phyloP scores from a whole-genome alignment of 2,797 vertebrate species.

The Ibycter americanus region DNA sequence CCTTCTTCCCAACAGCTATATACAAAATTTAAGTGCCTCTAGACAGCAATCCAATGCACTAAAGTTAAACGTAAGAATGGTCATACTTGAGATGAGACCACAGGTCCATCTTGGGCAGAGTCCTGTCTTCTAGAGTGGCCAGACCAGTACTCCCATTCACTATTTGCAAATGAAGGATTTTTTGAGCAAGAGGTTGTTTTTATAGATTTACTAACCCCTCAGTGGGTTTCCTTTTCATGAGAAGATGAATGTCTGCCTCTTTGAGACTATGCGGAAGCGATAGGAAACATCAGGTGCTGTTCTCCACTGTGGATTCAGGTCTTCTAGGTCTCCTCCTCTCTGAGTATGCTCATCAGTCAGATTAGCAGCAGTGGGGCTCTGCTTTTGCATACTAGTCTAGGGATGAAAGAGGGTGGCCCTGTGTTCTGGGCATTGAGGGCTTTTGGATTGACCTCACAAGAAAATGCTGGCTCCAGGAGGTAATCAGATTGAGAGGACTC shows the following conservation, averaged over 20 bases:
- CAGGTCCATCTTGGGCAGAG: not conserved
- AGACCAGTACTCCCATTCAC: not conserved
- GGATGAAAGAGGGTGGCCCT: not conserved
- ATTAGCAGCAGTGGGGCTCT: not conserved
- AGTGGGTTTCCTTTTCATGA: not conserved
- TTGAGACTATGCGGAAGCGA: not conserved
- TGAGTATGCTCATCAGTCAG: not conserved
- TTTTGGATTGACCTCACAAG: not conserved
- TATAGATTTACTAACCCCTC: not conserved
- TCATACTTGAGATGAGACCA: not conserved
- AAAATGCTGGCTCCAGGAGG: not conserved
- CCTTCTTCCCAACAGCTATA: not conserved
- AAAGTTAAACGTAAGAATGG: not conserved
- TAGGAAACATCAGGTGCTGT: not conserved
- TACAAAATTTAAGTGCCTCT: not conserved
- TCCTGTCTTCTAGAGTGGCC: not conserved
- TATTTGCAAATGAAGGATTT: not conserved
- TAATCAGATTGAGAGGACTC: not conserved
- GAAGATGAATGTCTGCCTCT: not conserved
- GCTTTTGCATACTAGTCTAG: not conserved
- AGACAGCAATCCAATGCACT: not conserved
- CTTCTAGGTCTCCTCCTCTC: not conserved
- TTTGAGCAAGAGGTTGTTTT: not conserved
- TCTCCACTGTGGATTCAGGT: not conserved
- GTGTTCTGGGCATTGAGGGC: not conserved